A percentile compares a stretch with the other conserved stretches of the same genome.
Evolutionary conservation across 2,113 vertebrate species (phyloP).

Genomic region (Motacilla tschutschensis): DNA sequence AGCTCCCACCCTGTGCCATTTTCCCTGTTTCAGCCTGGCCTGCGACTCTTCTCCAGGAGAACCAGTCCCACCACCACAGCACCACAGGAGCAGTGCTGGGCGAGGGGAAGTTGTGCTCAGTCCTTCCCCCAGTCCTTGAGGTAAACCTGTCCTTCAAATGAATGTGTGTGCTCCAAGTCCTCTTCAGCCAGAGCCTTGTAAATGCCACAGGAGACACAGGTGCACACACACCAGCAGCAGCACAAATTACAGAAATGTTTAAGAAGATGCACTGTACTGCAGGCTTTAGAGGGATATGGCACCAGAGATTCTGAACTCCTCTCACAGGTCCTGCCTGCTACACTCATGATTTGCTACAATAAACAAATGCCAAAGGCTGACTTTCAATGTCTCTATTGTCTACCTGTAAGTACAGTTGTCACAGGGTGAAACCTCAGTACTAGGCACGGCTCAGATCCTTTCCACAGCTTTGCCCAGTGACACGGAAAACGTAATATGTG

Average conservation of each 20-base stretch:
- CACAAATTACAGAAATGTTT: not conserved
- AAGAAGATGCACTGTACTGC: not conserved
- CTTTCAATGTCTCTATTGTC: not conserved
- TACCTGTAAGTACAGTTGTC: not conserved
- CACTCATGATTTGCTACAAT: not conserved
- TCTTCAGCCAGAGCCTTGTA: not conserved
- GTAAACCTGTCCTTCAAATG: not conserved
- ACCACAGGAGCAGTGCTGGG: rapidly evolving
- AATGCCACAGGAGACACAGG: not conserved
- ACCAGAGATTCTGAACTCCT: not conserved
- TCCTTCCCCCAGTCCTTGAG: not conserved
- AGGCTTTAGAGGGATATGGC: not conserved
- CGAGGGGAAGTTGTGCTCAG: not conserved
- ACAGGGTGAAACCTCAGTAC: not conserved
- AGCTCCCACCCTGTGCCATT: not conserved
- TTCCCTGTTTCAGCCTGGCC: not conserved
- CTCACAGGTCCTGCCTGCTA: not conserved
- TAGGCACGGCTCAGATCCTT: not conserved
- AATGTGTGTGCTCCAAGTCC: not conserved
- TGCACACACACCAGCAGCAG: not conserved
- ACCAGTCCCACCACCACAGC: not conserved
- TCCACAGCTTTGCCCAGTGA: not conserved
- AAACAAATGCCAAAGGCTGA: not conserved
- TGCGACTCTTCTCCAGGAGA: not conserved
- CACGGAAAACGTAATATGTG: not conserved